A percentile compares a stretch with the other conserved stretches of the same genome.
phyloP scores from a whole-genome alignment of 2,113 vertebrate species.

The Calyptommatus sinebrachiatus region DNA sequence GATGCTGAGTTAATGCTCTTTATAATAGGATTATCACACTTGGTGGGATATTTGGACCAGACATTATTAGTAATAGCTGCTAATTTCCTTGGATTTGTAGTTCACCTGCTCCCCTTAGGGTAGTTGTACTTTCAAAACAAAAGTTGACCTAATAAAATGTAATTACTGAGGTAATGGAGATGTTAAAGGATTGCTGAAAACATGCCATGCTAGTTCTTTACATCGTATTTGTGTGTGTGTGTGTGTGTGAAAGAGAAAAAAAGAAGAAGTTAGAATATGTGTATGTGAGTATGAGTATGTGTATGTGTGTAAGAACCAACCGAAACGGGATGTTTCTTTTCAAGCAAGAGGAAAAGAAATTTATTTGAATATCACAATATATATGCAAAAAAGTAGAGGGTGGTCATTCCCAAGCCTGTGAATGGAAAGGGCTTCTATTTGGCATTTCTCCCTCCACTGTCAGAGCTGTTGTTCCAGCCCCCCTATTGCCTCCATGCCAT shows the following conservation, averaged over 20 bases:
- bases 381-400: too few species aligned
- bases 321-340: slow-evolving; percentile 1
- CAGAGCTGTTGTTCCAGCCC: too few species aligned
- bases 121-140: not conserved
- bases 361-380: too few species aligned
- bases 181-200: not conserved
- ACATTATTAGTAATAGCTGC: not conserved
- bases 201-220: not conserved
- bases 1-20: not conserved
- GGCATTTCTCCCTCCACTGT: too few species aligned
- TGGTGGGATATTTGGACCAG: slow-evolving; percentile 2
- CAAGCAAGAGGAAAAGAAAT: not conserved
- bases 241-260: too few species aligned
- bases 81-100: slow-evolving; percentile 8
- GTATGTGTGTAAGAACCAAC: not conserved
- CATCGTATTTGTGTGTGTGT: too few species aligned
- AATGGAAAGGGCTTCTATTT: too few species aligned
- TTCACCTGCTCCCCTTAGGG: not conserved
- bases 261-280: not conserved
- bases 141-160: not conserved
- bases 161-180: slow-evolving; percentile 18
- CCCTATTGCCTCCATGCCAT: too few species aligned
- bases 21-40: not conserved
- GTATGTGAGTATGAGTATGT: too few species aligned
- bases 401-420: too few species aligned